Conservation (phyloP, 1,140 invertebrate species). For the Uloborus diversus region DNA sequence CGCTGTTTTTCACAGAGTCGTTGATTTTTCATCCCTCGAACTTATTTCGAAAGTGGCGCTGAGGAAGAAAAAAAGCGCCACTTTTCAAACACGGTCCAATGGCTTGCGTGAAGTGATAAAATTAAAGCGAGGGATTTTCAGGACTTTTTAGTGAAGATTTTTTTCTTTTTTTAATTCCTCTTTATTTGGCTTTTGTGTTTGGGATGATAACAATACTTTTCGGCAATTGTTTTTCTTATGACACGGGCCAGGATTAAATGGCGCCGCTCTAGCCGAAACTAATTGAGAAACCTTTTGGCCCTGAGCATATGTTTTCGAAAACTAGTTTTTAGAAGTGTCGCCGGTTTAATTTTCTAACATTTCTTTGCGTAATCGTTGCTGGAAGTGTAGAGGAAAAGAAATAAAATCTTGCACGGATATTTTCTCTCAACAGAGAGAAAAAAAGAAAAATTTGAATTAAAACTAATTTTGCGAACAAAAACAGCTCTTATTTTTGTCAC, state of each 20-base stretch:
- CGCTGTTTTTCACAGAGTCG: conserved; percentile 24
- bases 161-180: conserved; percentile 25
- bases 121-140: conserved; percentile 18
- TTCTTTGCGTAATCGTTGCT: too few species aligned
- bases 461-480: too few species aligned
- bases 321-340: too few species aligned
- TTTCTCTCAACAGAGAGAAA: too few species aligned
- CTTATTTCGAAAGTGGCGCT: conserved; percentile 18
- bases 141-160: background rate
- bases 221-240: conserved; percentile 10
- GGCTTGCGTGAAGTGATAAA: conserved; percentile 21
- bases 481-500: too few species aligned
- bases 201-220: conserved; percentile 33
- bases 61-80: background rate
- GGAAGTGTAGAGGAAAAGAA: too few species aligned
- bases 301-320: too few species aligned
- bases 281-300: conserved; percentile 35
- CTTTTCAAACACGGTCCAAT: conserved; percentile 8
- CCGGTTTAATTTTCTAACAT: too few species aligned
- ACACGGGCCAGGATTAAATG: conserved; percentile 9
- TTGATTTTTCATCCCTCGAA: conserved; percentile 45
- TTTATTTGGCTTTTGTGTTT: conserved; percentile 34
- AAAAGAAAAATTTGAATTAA: too few species aligned
- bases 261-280: conserved; percentile 2
- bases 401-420: too few species aligned